Conservation (phyloP, 1,140 invertebrate species). For the Galendromus occidentalis region DNA sequence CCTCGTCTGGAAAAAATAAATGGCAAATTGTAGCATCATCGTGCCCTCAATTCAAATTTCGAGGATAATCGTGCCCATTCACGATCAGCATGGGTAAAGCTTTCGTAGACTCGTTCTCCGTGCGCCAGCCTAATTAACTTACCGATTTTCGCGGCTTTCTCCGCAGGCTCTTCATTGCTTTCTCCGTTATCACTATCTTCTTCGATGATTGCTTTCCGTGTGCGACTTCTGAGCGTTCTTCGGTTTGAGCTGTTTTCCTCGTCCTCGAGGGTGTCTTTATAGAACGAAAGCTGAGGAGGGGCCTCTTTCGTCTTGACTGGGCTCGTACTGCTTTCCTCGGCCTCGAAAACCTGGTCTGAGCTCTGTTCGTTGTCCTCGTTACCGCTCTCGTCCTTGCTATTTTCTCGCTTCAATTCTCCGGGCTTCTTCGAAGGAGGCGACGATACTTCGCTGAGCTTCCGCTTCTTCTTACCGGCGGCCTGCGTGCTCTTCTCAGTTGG, state of each 20-base stretch:
- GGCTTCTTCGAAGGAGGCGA: not conserved
- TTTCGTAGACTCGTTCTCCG: too few relatives aligned
- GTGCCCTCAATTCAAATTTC: not conserved
- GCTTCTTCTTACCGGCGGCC: not conserved
- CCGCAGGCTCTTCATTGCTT: constrained; percentile 23
- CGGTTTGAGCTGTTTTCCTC: constrained; percentile 16
- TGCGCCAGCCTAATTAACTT: too few relatives aligned
- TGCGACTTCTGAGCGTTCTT: constrained; percentile 16
- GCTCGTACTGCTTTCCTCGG: not conserved
- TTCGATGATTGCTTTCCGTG: constrained; percentile 15
- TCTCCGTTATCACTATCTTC: constrained; percentile 25
- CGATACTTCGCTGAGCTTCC: too few relatives aligned
- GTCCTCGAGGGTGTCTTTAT: constrained; percentile 66
- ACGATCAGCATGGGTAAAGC: too few relatives aligned
- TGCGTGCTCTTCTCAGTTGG: not conserved
- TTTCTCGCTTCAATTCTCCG: not conserved
- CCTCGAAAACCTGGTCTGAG: not conserved
- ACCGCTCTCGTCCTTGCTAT: constrained; percentile 10
- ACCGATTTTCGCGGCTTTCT: too few relatives aligned
- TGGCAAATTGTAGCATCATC: not conserved
- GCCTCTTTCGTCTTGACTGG: not conserved
- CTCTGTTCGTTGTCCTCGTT: not conserved
- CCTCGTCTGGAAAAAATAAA: not conserved
- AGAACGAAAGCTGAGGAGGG: constrained; percentile 41
- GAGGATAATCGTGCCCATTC: not conserved